Percentiles rank a stretch among this genome's conserved stretches.
These are phyloP conservation scores for Sebastes fasciatus DNA, from an alignment of 2,113 vertebrate species.

Conservation along the genomic window DNA sequence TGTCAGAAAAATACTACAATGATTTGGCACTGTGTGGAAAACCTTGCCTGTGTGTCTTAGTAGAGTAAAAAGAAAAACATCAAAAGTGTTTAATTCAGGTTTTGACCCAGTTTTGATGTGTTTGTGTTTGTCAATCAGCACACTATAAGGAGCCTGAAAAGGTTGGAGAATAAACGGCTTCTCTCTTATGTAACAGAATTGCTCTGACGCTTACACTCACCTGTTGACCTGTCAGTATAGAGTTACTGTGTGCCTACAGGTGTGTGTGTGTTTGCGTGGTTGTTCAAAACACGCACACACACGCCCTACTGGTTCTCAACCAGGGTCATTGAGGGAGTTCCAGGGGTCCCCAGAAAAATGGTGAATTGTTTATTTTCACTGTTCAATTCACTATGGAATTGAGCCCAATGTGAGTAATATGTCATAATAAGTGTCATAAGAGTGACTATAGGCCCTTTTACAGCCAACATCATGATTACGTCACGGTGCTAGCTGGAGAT, in stretches of 20 bases:
- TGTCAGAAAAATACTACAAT: background rate
- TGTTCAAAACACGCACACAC: slow-evolving; percentile 28
- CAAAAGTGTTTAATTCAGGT: background rate
- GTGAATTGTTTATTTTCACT: too few relatives aligned
- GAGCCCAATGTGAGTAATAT: too few relatives aligned
- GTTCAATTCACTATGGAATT: too few relatives aligned
- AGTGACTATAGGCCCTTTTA: too few relatives aligned
- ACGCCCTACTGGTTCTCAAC: background rate
- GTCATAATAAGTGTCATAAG: too few relatives aligned
- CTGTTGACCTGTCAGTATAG: slow-evolving; percentile 19
- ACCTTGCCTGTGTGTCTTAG: background rate
- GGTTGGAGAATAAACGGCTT: slow-evolving; percentile 17
- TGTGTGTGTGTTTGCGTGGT: slow-evolving; percentile 11
- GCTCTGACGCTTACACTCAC: slow-evolving; percentile 31
- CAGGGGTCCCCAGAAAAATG: too few relatives aligned
- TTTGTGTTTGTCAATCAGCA: background rate
- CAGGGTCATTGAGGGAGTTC: too few relatives aligned
- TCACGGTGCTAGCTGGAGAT: too few relatives aligned
- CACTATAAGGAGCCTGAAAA: slow-evolving; percentile 1
- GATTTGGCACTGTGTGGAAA: background rate
- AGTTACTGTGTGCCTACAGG: slow-evolving; percentile 9
- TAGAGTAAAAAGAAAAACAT: background rate
- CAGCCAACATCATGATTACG: too few relatives aligned
- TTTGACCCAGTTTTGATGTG: slow-evolving; percentile 10
- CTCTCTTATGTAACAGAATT: slow-evolving; percentile 42